Base-by-base conservation (phyloP, 2,113 vertebrate species). In the Rhea pennata region DNA sequence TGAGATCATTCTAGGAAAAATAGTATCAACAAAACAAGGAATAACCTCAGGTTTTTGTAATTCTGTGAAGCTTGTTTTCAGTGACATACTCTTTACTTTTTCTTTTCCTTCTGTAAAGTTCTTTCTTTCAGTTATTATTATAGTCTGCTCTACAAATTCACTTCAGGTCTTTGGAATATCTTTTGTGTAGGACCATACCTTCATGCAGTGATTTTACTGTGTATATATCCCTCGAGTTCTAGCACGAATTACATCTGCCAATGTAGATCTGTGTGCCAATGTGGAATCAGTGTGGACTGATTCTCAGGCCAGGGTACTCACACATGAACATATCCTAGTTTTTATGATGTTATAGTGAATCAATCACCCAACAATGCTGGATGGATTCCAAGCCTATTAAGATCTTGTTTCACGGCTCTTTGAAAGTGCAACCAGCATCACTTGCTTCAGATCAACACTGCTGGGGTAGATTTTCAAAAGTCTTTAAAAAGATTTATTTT, bases 311-410 rank as follows among this genome's bases (percentile, higher is more conserved):
- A 69, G 89, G 74, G 29, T 59, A 59, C 85, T 93, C 83, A 77
- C 78, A 69, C 61, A 46, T 15, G 69, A 74, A 24, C 73, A 74
- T 51, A 78, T 2, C 2, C 1, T 0, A 51, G 31, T 40, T 81
- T 90, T 77, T 39, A 48, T 39, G 29, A 44, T 42, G 56, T 82
- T 95, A 22, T 76, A 46, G 84, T 84, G 93, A 93, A 75, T 83
- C 91, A 75, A 74, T 91, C 65, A 17, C 93, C 74, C 91, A 76
- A 39, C 53, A 95, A 65, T 69, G 84, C 77, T 95, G 94, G 91
- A 94, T 50, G n/a, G 39, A 87, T 85, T 74, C 87, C 93, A 93
- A 79, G 39, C 44, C 7, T 75, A 2, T 87, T 72, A 61, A 87
- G 22, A 39, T 75, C 56, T 76, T 87, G 22, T 95, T 87, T 78